phyloP scores from a whole-genome alignment of 1,140 invertebrate genomes.

The Cherax quadricarinatus region DNA sequence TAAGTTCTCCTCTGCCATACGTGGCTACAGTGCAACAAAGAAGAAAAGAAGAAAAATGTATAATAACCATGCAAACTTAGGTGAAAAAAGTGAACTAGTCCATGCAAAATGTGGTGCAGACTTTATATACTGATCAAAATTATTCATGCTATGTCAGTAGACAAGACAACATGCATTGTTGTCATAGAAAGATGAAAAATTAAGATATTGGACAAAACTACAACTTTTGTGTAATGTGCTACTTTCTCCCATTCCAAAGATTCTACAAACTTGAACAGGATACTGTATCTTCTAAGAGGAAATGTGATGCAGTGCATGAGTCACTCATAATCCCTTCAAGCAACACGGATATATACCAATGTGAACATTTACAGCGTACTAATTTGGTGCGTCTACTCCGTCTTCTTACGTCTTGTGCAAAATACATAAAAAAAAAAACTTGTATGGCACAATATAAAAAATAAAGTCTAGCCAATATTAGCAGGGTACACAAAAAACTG shows the following conservation, averaged over 20 bases:
- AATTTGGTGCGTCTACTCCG: not conserved
- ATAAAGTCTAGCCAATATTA: not conserved
- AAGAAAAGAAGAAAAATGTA: slow-evolving; percentile 76
- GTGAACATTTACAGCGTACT: not conserved
- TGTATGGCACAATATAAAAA: not conserved
- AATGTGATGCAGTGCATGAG: not conserved
- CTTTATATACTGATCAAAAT: slow-evolving; percentile 44
- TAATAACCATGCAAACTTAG: slow-evolving; percentile 77
- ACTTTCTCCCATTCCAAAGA: slow-evolving; percentile 50
- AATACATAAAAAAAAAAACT: not conserved
- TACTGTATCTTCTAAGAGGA: not conserved
- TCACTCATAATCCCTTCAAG: slow-evolving; percentile 10
- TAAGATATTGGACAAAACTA: slow-evolving; percentile 39
- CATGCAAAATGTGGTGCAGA: slow-evolving; percentile 68
- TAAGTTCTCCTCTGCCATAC: slow-evolving; percentile 73
- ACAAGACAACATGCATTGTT: slow-evolving; percentile 70
- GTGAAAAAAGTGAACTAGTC: slow-evolving; percentile 59
- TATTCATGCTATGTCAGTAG: slow-evolving; percentile 66
- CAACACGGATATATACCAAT: not conserved
- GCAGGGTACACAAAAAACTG: slow-evolving; percentile 1
- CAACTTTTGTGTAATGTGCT: slow-evolving; percentile 44
- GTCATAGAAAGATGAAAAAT: slow-evolving; percentile 52
- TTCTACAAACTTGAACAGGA: slow-evolving; percentile 27
- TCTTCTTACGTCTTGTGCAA: not conserved
- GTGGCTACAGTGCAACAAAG: slow-evolving; percentile 73